Evolutionary conservation across 2,797 vertebrate genomes (phyloP).

Genomic region (Huso huso): DNA sequence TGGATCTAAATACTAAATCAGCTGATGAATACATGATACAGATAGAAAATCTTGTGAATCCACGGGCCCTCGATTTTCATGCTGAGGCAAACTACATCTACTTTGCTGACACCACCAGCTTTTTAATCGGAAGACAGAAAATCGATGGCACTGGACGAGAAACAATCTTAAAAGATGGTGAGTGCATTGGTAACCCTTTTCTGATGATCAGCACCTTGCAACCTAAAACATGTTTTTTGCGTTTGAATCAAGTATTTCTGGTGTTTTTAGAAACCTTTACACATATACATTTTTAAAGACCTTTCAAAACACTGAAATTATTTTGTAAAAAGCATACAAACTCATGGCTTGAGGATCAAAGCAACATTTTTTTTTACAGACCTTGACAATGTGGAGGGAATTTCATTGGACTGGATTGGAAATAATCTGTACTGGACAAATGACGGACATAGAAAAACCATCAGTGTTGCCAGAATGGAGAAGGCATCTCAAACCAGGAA

Average conservation of each 20-base stretch:
- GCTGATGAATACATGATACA: slow-evolving; percentile 90
- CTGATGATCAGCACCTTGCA: no score
- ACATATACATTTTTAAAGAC: no score
- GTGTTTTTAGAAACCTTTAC: no score
- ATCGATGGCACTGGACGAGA: slow-evolving; percentile 82
- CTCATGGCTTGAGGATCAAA: slow-evolving; percentile 16
- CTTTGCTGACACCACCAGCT: slow-evolving; percentile 97
- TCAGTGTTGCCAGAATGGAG: slow-evolving; percentile 85
- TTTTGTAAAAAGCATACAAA: no score
- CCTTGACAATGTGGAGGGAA: slow-evolving; percentile 94
- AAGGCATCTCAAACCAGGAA: slow-evolving; percentile 83
- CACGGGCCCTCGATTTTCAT: slow-evolving; percentile 90
- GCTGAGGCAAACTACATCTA: slow-evolving; percentile 86
- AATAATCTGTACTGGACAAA: slow-evolving; percentile 98
- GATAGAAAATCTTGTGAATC: slow-evolving; percentile 91
- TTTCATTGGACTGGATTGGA: slow-evolving; percentile 97
- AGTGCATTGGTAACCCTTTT: slow-evolving; percentile 23
- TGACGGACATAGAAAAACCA: slow-evolving; percentile 90
- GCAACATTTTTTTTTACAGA: slow-evolving; percentile 50
- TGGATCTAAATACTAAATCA: slow-evolving; percentile 90
- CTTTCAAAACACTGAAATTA: no score
- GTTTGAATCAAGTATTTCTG: no score
- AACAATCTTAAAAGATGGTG: slow-evolving; percentile 94
- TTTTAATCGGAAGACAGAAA: slow-evolving; percentile 91
- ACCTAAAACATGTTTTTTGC: no score